Base-by-base conservation (phyloP, 2,797 vertebrate genomes). In the Sebastes wilsoni region DNA sequence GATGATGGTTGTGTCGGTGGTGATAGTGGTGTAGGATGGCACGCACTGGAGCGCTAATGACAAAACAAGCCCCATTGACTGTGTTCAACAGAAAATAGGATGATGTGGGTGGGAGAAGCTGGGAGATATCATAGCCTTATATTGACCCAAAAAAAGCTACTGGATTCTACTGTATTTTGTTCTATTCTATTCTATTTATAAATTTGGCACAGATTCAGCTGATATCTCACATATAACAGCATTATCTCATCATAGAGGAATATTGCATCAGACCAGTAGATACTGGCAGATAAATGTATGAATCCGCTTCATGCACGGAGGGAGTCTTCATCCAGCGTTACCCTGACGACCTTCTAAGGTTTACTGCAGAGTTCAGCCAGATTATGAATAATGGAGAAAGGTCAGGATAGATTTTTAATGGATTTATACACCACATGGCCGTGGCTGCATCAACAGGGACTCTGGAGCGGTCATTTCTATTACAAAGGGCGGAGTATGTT, bases 321-420 rank as follows among this genome's bases (percentile, higher is more conserved):
- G 54, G 22, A 42, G 68, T 79, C 69, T 60, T 60, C 65, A 69
- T 71, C 32, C 14, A 25, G 70, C 16, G 25, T 77, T 82, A 49
- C 66, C 66, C 65, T 68, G 60, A 64, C 52, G 60, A 86, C 90
- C 84, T 86, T 77, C 76, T 65, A 13, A 52, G 77, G 90, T 92
- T 93, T 86, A 82, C 78, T 78, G 90, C 62, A 0, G 71, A 90
- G 82, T 84, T 93, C 75, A 89, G 79, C 60, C 79, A 85, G 85
- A 89, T 93, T 86, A 91, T 92, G 86, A 94, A 93, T 92, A 91
- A 93, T 93, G 86, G 76, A 92, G 87, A 92, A 93, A 93, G 90
- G 93, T 91, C 91, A 90, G 66, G 84, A 72, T 88, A 79, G 82
- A 87, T 90, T 85, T 91, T 87, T 88, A 88, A 89, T 91, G 82